A percentile compares a stretch with the other conserved stretches of the same genome.
Evolutionary conservation across 2,888 invertebrate species (phyloP).

Genomic region (Polyommatus iphigenia): DNA sequence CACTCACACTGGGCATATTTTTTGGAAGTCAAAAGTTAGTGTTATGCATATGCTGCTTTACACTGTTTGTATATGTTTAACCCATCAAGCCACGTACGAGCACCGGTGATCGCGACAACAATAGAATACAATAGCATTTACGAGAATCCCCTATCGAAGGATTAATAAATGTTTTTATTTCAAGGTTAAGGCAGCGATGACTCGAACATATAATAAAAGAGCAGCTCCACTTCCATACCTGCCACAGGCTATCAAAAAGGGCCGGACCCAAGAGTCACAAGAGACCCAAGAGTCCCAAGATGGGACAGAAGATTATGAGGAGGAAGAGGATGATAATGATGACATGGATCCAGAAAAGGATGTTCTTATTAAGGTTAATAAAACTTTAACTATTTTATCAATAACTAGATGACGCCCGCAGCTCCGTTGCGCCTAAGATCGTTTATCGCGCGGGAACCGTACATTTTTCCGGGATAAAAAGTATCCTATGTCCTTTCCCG

Average conservation of each 20-base stretch:
- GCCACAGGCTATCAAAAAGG: slow-evolving; percentile 81
- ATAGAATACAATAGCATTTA: no score
- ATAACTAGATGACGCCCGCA: no score
- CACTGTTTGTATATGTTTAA: neutral
- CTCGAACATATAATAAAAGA: slow-evolving; percentile 94
- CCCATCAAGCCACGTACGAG: no score
- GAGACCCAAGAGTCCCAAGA: slow-evolving; percentile 58
- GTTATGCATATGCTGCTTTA: no score
- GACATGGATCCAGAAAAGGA: slow-evolving; percentile 85
- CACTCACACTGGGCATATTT: no score
- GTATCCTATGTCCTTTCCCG: no score
- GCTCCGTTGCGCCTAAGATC: no score
- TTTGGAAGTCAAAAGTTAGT: no score
- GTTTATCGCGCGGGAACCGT: no score
- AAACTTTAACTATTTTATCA: neutral
- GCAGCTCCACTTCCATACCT: slow-evolving; percentile 89
- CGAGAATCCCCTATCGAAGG: no score
- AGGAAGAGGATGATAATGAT: slow-evolving; percentile 61
- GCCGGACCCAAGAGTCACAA: slow-evolving; percentile 61
- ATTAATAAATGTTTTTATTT: neutral
- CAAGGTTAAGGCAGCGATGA: slow-evolving; percentile 94
- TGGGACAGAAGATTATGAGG: slow-evolving; percentile 52
- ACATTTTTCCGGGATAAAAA: no score
- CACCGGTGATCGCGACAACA: no score
- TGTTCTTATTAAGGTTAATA: slow-evolving; percentile 87